These are phyloP conservation scores for Motacilla tschutschensis DNA, from an alignment of 2,113 vertebrate species.

Conservation along the genomic window DNA sequence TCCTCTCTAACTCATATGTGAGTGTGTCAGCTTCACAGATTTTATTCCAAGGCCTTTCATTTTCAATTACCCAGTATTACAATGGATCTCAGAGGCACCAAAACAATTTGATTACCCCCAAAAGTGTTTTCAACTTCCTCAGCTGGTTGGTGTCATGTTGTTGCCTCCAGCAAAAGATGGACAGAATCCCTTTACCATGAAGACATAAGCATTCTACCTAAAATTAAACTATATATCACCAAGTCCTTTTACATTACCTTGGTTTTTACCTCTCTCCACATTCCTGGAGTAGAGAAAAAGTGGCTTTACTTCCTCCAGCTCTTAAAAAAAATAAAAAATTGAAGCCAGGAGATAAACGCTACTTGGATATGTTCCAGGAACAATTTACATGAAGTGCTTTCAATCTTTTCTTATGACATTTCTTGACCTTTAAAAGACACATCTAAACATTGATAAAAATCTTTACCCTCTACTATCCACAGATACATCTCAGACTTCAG, in stretches of 20 bases:
- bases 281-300: background rate
- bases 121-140: background rate
- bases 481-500: background rate
- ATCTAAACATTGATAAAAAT: slow-evolving; percentile 34
- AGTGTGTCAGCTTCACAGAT: background rate
- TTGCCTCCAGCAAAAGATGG: background rate
- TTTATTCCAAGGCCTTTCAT: background rate
- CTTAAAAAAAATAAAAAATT: background rate
- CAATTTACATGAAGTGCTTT: slow-evolving; percentile 53
- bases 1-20: background rate
- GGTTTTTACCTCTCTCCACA: background rate
- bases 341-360: slow-evolving; percentile 37
- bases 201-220: background rate
- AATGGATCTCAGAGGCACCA: background rate
- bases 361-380: slow-evolving; percentile 54
- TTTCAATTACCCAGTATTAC: background rate
- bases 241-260: background rate
- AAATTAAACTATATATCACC: background rate
- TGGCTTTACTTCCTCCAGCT: background rate
- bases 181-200: background rate
- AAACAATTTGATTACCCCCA: background rate
- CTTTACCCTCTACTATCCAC: slow-evolving; percentile 8
- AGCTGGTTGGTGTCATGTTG: background rate
- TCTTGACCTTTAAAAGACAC: slow-evolving; percentile 56
- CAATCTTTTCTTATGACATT: slow-evolving; percentile 51